A percentile compares a stretch with the other conserved stretches of the same genome.
These are phyloP conservation scores for Natator depressus DNA, from an alignment of 2,113 vertebrate species.

Conservation along the genomic window DNA sequence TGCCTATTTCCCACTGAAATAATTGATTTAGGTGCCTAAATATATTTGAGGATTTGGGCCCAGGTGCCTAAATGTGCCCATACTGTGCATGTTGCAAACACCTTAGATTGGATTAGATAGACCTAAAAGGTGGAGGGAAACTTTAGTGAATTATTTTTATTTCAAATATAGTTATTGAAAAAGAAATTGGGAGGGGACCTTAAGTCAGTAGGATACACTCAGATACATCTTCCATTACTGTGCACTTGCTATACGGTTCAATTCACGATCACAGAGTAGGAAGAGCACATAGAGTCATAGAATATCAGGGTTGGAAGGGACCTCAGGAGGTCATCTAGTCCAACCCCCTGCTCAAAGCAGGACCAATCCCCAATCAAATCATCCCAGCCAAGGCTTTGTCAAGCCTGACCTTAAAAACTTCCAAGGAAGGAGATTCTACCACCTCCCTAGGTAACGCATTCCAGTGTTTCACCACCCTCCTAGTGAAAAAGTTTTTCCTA, in stretches of 20 bases:
- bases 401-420: too few species aligned
- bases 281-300: too few species aligned
- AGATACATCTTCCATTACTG: conserved; percentile 34
- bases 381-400: too few species aligned
- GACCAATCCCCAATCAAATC: too few species aligned
- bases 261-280: conserved; percentile 32
- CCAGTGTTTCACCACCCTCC: too few species aligned
- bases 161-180: not conserved
- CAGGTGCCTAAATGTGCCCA: not conserved
- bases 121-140: conserved; percentile 4
- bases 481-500: too few species aligned
- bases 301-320: too few species aligned
- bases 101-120: not conserved
- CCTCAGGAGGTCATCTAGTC: too few species aligned
- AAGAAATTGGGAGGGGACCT: not conserved
- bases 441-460: too few species aligned
- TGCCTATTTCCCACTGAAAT: not conserved
- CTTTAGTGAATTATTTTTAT: not conserved
- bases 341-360: too few species aligned
- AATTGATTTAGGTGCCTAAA: not conserved
- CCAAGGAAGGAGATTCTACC: too few species aligned
- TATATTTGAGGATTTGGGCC: not conserved
- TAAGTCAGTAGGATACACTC: conserved; percentile 24
- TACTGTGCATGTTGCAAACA: not conserved
- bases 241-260: conserved; percentile 61